These are phyloP conservation scores for Metaphire vulgaris DNA, from an alignment of 1,140 invertebrate genomes.

Conservation along the genomic window DNA sequence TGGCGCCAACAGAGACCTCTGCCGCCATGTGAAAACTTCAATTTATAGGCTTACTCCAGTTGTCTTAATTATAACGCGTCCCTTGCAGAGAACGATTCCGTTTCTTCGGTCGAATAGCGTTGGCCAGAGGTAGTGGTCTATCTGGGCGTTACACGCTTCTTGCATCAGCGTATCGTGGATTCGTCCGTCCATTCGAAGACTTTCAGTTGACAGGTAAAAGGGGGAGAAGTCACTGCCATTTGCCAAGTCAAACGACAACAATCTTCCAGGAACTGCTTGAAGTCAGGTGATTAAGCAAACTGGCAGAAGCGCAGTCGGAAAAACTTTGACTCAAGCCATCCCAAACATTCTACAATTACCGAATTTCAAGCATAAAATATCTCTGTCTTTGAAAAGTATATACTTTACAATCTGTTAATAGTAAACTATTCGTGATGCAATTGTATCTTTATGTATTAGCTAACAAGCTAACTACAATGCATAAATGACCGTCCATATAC, in stretches of 20 bases:
- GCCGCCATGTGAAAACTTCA: too few relatives aligned
- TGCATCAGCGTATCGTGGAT: background rate
- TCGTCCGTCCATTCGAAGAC: background rate
- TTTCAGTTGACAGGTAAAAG: background rate
- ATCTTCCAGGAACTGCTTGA: background rate
- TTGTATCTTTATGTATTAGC: too few relatives aligned
- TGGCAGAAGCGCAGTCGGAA: background rate
- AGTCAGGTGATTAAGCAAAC: background rate
- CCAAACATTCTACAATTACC: background rate
- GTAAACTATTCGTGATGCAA: too few relatives aligned
- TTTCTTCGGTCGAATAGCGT: background rate
- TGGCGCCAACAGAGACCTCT: too few relatives aligned
- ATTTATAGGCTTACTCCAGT: too few relatives aligned
- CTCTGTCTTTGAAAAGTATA: too few relatives aligned
- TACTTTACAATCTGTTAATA: too few relatives aligned
- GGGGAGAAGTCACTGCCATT: background rate
- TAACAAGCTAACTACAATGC: too few relatives aligned
- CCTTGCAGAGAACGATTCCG: background rate
- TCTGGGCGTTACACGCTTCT: background rate
- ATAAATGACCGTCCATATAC: too few relatives aligned
- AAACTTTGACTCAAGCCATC: background rate
- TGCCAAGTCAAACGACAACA: background rate
- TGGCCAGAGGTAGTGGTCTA: background rate
- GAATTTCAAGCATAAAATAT: too few relatives aligned
- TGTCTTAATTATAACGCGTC: background rate